Percentiles rank a stretch among this genome's conserved stretches.
These are phyloP conservation scores for Hydrozoanthus gracilis DNA, from an alignment of 92 coral and sea anemone species.

Conservation along the genomic window DNA sequence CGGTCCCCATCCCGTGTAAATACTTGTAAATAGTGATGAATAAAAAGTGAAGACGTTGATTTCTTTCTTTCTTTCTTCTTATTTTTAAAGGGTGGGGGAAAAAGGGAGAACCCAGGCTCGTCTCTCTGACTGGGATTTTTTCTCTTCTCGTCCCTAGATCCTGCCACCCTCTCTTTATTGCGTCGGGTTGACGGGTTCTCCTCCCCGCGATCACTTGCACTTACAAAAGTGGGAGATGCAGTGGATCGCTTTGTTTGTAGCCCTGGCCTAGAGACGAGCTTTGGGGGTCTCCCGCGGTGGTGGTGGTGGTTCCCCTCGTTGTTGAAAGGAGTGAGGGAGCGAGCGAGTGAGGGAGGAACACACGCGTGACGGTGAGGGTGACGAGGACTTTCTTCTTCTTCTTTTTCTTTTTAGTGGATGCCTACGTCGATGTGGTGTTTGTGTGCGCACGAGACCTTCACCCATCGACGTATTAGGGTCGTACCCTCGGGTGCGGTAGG, in stretches of 20 bases:
- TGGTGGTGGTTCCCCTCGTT: slow-evolving; percentile 8
- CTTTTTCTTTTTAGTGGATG: slow-evolving; percentile 5
- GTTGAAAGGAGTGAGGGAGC: slow-evolving; percentile 1
- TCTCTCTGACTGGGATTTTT: not conserved
- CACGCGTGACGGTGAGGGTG: slow-evolving; percentile 16
- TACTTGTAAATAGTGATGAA: not conserved
- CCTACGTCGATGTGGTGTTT: slow-evolving; percentile 1
- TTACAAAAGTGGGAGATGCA: slow-evolving; percentile 7
- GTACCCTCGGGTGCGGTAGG: not conserved
- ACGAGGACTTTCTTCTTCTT: slow-evolving; percentile 1
- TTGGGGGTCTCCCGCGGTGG: slow-evolving; percentile 15
- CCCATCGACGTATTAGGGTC: slow-evolving; percentile 2
- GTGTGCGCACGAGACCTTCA: slow-evolving; percentile 7
- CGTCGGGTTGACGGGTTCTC: not conserved
- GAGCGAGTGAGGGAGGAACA: not conserved
- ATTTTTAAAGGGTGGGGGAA: slow-evolving; percentile 4
- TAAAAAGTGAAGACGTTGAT: slow-evolving; percentile 6
- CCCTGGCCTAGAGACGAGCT: slow-evolving; percentile 12
- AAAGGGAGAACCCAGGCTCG: not conserved
- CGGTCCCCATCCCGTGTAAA: slow-evolving; percentile 11
- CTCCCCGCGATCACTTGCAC: slow-evolving; percentile 11
- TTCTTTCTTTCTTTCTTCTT: slow-evolving; percentile 6
- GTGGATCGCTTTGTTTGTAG: slow-evolving; percentile 9
- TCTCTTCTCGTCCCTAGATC: not conserved
- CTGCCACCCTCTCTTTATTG: too few species aligned